Base-by-base conservation (phyloP, 37 sponge, comb jelly and placozoan genomes). In the Spongilla lacustris region DNA sequence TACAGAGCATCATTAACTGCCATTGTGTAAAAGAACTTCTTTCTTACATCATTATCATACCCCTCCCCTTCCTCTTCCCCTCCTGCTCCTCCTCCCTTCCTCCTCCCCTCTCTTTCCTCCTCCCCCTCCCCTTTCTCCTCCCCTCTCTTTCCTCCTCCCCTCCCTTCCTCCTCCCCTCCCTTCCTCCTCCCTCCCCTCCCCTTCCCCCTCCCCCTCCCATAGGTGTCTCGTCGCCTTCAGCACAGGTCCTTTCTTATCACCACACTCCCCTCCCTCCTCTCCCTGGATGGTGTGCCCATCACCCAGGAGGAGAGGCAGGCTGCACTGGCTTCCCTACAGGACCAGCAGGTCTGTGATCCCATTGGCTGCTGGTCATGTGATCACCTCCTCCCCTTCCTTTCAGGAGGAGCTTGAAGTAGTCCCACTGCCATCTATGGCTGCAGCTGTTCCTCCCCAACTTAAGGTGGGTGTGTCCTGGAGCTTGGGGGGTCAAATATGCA, bases 221-320 rank as follows among this genome's bases (percentile, higher is more conserved):
- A 17, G 21, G 19, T 17, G 19, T 58, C 58, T 58, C 21, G 58
- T 58, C 58, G 14, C 11, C 21, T 19, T 58, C 19, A 58, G 58
- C 21, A 58, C 58, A 58, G 21, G 19, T 19, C 21, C 19, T 19
- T 58, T 1, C 58, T 19, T 17, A 58, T 95, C 29, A 79, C 67
- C 71, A 82, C 81, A 34, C 84, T 92, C 36, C 86, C 90, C 25
- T 71, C 80, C 35, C 84, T 95, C 69, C 69, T 80, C 46, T 74
- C 87, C 27, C 77, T 95, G 35, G 95, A 95, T 86, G 95, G 95
- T 4, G 81, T 92, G 24, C 0, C n/a, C 4, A 85, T 95, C 27
- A 86, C 87, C 22, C 50, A 48, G 23, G 90, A 92, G 29, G 95
- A 95, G 76, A 77, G 83, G 67, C 66, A 38, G 22, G 67, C 36